Conservation (phyloP, 2,888 invertebrate genomes). For the Apamea epomidion region DNA sequence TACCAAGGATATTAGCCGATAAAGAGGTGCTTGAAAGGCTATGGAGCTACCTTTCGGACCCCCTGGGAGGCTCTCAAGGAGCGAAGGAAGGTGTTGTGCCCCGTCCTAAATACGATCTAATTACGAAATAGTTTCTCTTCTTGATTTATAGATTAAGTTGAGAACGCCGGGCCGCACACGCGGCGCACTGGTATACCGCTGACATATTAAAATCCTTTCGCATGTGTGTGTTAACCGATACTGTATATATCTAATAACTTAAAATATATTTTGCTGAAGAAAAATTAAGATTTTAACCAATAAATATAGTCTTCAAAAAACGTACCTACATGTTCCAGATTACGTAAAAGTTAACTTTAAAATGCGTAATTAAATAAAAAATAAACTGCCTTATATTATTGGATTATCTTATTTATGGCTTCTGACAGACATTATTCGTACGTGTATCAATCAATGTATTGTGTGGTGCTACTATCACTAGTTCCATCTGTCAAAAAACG, state of each 20-base stretch:
- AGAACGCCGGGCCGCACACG: constrained; percentile 81
- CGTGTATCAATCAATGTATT: no score
- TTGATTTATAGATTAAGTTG: constrained; percentile 91
- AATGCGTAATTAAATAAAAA: no score
- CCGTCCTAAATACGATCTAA: constrained; percentile 90
- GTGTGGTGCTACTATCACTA: no score
- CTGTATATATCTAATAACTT: constrained; percentile 19
- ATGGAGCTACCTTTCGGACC: constrained; percentile 87
- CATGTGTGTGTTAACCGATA: constrained; percentile 70
- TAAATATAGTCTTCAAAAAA: neutral
- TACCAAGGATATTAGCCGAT: constrained; percentile 89
- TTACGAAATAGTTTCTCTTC: constrained; percentile 91
- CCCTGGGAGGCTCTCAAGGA: constrained; percentile 88
- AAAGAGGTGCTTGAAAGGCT: constrained; percentile 90
- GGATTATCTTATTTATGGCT: no score
- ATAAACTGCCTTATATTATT: no score
- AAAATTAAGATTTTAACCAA: neutral
- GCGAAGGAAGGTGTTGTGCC: constrained; percentile 87
- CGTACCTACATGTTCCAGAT: no score
- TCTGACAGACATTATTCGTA: no score
- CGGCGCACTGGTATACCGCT: constrained; percentile 80
- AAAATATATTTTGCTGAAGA: neutral
- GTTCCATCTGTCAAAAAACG: no score
- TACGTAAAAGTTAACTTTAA: no score
- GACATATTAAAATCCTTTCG: constrained; percentile 85